Conservation (phyloP, 2,797 vertebrate genomes). For the Oryzias sinensis region DNA sequence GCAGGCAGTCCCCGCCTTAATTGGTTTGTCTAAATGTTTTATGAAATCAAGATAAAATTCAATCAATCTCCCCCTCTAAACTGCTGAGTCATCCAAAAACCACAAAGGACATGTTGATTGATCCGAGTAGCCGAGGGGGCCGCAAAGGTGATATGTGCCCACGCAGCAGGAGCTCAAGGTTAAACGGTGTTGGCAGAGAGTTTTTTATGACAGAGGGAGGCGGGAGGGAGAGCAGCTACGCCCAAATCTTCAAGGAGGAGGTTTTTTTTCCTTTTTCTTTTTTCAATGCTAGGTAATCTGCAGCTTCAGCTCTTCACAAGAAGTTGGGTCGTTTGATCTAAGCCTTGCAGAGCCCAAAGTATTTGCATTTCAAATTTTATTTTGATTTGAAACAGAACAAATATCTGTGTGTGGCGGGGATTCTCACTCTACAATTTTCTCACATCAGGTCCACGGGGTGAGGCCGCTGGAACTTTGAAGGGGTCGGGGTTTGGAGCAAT, state of each 20-base stretch:
- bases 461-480: no score
- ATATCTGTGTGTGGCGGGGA: no score
- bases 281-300: conserved; percentile 18
- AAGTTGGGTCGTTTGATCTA: not conserved
- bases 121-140: conserved; percentile 56
- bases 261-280: conserved; percentile 25
- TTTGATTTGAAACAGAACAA: no score
- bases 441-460: no score
- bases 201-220: conserved; percentile 38
- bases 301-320: conserved; percentile 14
- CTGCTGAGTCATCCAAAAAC: conserved; percentile 72
- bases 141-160: conserved; percentile 62
- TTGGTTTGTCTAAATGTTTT: conserved; percentile 81
- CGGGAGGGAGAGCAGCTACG: not conserved
- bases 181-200: conserved; percentile 47
- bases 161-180: conserved; percentile 69
- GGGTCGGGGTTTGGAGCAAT: no score
- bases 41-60: conserved; percentile 79
- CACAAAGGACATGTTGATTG: conserved; percentile 68
- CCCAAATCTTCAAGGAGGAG: conserved; percentile 24
- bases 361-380: no score
- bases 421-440: no score
- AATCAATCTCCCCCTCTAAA: conserved; percentile 66
- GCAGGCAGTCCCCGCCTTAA: conserved; percentile 73
- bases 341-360: no score